Evolutionary conservation across 2,797 vertebrate genomes (phyloP), one percentile per base, ranked within the genome.

Genomic region (Acanthurus leucopareius): DNA sequence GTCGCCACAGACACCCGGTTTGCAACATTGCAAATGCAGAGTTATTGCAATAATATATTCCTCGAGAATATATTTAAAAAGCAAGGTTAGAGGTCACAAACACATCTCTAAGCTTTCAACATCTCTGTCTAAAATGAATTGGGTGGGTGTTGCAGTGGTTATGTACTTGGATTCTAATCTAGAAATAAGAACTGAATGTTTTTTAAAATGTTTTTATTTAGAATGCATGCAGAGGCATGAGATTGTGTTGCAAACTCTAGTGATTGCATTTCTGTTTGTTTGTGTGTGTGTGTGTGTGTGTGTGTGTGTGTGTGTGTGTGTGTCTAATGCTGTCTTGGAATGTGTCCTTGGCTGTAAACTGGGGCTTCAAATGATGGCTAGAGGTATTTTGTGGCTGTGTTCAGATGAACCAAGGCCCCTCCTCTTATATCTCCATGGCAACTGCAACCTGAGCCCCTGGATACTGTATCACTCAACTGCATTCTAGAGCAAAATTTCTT

Each of bases 341-440:
- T 92, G 86, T 88, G 85, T 84, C 68, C 85, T 89, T 88, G 91
- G 89, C 88, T 84, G 84, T 89, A 92, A 92, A 88, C 40, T 2
- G 77, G 82, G 66, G 78, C 90, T 89, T 92, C 89, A 90, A 91
- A 86, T 90, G 91, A 92, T 89, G 86, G 48, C 68, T 70, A 25
- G n/a, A 60, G 77, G 87, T 90, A 93, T 89, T 69, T 86, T 64
- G 48, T 65, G 69, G 86, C 80, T 78, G 69, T 54, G 72, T 58
- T 83, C 73, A 74, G 85, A 87, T 83, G 84, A 74, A 74, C 74
- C 69, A 32, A 62, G 63, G 66, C 76, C 79, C 67, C 66, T 81
- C 79, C 75, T 74, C 76, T 82, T 54, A 72, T 14, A 61, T 92
- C 80, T 86, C 87, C 78, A 89, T 84, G 82, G 87, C 62, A 82